Percentiles rank a stretch among this genome's conserved stretches.
phyloP scores from a whole-genome alignment of 2,797 vertebrate species.

The Gallirallus australis region DNA sequence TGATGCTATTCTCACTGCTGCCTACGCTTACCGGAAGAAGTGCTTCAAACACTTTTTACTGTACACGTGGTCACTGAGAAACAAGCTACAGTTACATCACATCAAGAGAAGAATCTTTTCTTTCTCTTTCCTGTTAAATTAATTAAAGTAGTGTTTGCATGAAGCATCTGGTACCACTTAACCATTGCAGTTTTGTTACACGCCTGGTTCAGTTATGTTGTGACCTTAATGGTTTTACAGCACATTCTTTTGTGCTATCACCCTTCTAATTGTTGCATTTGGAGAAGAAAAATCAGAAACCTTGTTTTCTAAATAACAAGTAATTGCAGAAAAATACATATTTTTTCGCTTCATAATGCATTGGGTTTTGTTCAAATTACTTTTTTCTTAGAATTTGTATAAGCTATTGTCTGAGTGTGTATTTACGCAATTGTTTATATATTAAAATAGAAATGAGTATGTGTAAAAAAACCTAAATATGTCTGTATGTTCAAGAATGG shows the following conservation, averaged over 20 bases:
- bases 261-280: not conserved
- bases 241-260: not conserved
- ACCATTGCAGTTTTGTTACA: not conserved
- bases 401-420: not conserved
- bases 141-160: not conserved
- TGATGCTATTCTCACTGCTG: not conserved
- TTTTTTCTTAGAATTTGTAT: not conserved
- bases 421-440: not conserved
- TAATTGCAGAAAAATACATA: not conserved
- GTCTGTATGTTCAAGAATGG: not conserved
- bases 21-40: not conserved
- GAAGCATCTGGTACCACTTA: not conserved
- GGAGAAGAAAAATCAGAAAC: not conserved
- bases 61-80: fast-evolving
- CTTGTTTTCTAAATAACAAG: not conserved
- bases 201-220: not conserved
- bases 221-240: not conserved
- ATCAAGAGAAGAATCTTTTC: not conserved
- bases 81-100: not conserved
- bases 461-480: not conserved
- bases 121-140: not conserved
- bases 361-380: not conserved
- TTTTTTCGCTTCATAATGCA: not conserved
- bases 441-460: too few relatives aligned
- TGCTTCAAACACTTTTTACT: not conserved